phyloP scores from a whole-genome alignment of 2,888 invertebrate genomes.

The Ashinkailepas kermadecensis region DNA sequence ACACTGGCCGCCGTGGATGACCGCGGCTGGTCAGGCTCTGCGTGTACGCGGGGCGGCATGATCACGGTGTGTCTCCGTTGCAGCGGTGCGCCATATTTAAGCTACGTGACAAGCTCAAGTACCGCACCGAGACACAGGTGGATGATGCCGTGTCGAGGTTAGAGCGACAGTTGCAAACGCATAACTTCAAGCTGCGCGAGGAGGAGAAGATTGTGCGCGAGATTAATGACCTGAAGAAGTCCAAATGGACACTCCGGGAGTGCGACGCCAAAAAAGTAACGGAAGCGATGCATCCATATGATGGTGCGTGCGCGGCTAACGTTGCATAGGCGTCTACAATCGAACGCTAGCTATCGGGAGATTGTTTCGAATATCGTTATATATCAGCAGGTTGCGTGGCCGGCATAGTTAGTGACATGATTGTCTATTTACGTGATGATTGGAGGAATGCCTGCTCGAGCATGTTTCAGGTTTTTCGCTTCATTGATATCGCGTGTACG shows the following conservation, averaged over 20 bases:
- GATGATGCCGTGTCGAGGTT: neutral
- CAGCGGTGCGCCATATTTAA: neutral
- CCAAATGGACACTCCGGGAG: neutral
- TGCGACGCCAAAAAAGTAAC: neutral
- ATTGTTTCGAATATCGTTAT: too few relatives aligned
- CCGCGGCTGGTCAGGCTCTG: neutral
- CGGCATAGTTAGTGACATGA: too few relatives aligned
- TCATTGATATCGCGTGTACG: too few relatives aligned
- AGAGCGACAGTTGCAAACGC: neutral
- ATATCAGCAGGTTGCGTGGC: too few relatives aligned
- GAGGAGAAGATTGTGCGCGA: constrained; percentile 13
- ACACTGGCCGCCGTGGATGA: neutral
- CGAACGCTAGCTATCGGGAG: too few relatives aligned
- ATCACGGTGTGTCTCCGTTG: neutral
- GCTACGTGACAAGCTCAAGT: constrained; percentile 8
- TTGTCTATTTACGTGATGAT: too few relatives aligned
- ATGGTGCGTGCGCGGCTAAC: too few relatives aligned
- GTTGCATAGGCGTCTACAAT: too few relatives aligned
- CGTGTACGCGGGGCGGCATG: neutral
- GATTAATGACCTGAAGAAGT: constrained; percentile 11
- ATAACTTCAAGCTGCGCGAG: neutral
- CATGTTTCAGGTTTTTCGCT: too few relatives aligned
- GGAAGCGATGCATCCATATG: too few relatives aligned
- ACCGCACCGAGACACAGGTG: neutral
- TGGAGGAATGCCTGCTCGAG: too few relatives aligned